Percentiles rank a stretch among this genome's conserved stretches.
Conservation (phyloP, 2,113 vertebrate species). For the Hassar affinis region DNA sequence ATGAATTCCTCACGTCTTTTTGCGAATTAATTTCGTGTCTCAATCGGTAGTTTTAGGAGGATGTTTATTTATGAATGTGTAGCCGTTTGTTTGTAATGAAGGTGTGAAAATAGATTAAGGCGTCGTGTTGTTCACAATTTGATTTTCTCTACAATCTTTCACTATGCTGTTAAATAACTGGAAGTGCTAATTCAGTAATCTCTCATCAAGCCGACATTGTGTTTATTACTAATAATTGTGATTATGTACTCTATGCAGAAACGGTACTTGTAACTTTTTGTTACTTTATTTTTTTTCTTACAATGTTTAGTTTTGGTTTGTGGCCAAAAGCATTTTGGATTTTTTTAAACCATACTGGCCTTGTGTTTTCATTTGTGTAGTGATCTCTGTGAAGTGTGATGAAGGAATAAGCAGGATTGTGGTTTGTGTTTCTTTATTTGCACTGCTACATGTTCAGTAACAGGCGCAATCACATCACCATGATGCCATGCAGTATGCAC, state of each 20-base stretch:
- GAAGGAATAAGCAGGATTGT: slow-evolving; percentile 56
- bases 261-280: slow-evolving; percentile 30
- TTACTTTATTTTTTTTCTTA: slow-evolving; percentile 55
- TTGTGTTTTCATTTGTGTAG: slow-evolving; percentile 49
- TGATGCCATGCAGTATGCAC: neutral
- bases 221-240: slow-evolving; percentile 33
- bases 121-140: neutral
- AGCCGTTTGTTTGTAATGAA: slow-evolving; percentile 55
- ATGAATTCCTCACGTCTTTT: slow-evolving; percentile 52
- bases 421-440: slow-evolving; percentile 40
- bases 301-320: slow-evolving; percentile 32
- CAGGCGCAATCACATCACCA: neutral
- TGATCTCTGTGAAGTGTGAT: slow-evolving; percentile 55
- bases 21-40: neutral
- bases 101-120: slow-evolving; percentile 31
- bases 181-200: slow-evolving; percentile 58
- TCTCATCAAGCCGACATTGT: slow-evolving; percentile 42
- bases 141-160: slow-evolving; percentile 1
- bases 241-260: slow-evolving; percentile 39
- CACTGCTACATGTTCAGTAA: neutral
- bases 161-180: slow-evolving; percentile 63
- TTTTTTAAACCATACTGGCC: slow-evolving; percentile 1
- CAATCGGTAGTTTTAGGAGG: slow-evolving; percentile 53
- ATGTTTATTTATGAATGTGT: slow-evolving; percentile 61
- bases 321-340: slow-evolving; percentile 51